phyloP scores from a whole-genome alignment of 37 sponge, comb jelly and placozoan genomes.

The Tethya wilhelma region DNA sequence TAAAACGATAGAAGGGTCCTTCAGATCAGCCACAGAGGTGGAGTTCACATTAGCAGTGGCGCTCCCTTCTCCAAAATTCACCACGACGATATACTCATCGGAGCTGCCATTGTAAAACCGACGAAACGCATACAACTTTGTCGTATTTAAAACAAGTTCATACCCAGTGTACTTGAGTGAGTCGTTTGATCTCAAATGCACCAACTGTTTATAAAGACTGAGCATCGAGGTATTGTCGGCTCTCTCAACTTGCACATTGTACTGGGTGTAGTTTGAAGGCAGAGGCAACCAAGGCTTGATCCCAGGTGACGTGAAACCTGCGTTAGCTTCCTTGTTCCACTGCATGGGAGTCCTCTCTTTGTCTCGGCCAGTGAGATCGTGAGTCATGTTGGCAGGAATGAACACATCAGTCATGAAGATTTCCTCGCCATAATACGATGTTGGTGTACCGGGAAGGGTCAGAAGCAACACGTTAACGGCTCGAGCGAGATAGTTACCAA shows the following conservation, averaged over 20 bases:
- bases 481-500: slow-evolving; percentile 60
- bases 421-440: slow-evolving; percentile 94
- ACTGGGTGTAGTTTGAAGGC: slow-evolving; percentile 48
- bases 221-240: slow-evolving; percentile 52
- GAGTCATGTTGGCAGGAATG: slow-evolving; percentile 44
- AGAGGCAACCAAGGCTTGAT: slow-evolving; percentile 84
- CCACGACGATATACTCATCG: slow-evolving; percentile 41
- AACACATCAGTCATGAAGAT: slow-evolving; percentile 78
- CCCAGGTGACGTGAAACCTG: slow-evolving; percentile 71
- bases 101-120: slow-evolving; percentile 37
- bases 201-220: slow-evolving; percentile 54
- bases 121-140: slow-evolving; percentile 47
- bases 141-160: slow-evolving; percentile 10
- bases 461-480: slow-evolving; percentile 79
- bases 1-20: slow-evolving; percentile 4
- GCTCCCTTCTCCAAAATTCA: slow-evolving; percentile 52
- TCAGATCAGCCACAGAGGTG: neutral
- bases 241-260: slow-evolving; percentile 64
- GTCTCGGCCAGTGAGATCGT: slow-evolving; percentile 71
- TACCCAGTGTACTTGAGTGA: slow-evolving; percentile 47
- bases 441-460: slow-evolving; percentile 88
- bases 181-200: slow-evolving; percentile 15
- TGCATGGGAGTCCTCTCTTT: slow-evolving; percentile 92
- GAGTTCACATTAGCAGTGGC: slow-evolving; percentile 17
- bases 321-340: slow-evolving; percentile 69